Percentiles rank a stretch among this genome's conserved stretches.
These are phyloP conservation scores for Lacanobia wlatinum DNA, from an alignment of 2,888 invertebrate genomes.

Conservation along the genomic window DNA sequence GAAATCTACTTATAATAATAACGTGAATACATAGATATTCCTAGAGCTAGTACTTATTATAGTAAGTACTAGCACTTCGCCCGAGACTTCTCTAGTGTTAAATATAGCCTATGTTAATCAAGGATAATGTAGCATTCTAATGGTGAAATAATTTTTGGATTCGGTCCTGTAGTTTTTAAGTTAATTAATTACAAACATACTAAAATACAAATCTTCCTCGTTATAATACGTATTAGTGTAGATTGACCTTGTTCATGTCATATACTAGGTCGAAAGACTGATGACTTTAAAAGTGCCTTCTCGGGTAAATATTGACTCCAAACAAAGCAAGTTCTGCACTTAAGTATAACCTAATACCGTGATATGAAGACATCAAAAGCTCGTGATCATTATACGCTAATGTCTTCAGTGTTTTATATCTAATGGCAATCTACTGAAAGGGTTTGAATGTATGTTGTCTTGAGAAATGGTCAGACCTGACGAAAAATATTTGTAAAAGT, in stretches of 20 bases:
- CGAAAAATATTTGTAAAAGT: not conserved
- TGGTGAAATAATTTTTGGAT: too few species aligned
- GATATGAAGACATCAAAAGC: slow-evolving; percentile 51
- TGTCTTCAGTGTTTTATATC: slow-evolving; percentile 36
- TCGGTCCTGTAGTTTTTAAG: too few species aligned
- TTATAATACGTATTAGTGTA: too few species aligned
- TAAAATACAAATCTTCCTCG: too few species aligned
- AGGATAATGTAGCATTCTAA: too few species aligned
- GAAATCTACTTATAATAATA: not conserved
- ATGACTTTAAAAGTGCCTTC: not conserved
- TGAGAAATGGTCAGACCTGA: not conserved
- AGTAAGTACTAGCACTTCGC: too few species aligned
- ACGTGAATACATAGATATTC: not conserved
- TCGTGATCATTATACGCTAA: slow-evolving; percentile 51
- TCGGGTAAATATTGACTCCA: slow-evolving; percentile 28
- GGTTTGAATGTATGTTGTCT: slow-evolving; percentile 2
- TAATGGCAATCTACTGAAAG: slow-evolving; percentile 22
- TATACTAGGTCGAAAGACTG: not conserved
- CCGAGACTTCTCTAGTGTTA: too few species aligned
- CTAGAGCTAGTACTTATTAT: too few species aligned
- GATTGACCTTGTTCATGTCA: not conserved
- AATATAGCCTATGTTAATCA: too few species aligned
- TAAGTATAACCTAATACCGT: slow-evolving; percentile 33
- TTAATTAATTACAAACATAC: too few species aligned
- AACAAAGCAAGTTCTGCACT: slow-evolving; percentile 30